Evolutionary conservation across 1,140 invertebrate species (phyloP).

Genomic region (Holcopasites calliopsidis): DNA sequence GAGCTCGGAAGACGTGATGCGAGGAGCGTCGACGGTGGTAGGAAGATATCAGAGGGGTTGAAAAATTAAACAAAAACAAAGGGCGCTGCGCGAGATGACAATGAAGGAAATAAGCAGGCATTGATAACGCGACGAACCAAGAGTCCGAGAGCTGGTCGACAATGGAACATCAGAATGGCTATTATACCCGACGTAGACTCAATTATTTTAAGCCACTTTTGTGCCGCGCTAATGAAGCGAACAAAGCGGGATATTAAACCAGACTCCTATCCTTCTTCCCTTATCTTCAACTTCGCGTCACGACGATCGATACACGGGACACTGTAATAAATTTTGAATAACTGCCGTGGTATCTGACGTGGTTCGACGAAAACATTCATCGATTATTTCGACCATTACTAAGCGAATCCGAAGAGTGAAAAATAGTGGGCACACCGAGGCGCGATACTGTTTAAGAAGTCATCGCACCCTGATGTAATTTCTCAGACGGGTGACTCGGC

Average conservation of each 20-base stretch:
- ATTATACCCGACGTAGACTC: slow-evolving; percentile 73
- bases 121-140: slow-evolving; percentile 65
- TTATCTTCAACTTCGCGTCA: slow-evolving; percentile 20
- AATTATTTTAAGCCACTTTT: slow-evolving; percentile 78
- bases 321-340: background rate
- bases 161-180: slow-evolving; percentile 75
- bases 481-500: slow-evolving; percentile 47
- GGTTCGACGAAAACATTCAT: too few species aligned
- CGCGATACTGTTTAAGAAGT: slow-evolving; percentile 51
- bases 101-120: slow-evolving; percentile 65
- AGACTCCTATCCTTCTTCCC: slow-evolving; percentile 46
- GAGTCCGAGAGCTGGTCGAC: slow-evolving; percentile 61
- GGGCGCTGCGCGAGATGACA: slow-evolving; percentile 44
- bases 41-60: slow-evolving; percentile 45
- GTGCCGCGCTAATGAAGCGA: slow-evolving; percentile 75
- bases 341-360: too few species aligned
- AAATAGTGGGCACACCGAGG: background rate
- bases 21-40: background rate
- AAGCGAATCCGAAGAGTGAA: background rate
- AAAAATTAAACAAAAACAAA: slow-evolving; percentile 69
- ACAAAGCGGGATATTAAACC: slow-evolving; percentile 75
- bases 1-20: slow-evolving; percentile 3
- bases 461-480: slow-evolving; percentile 48
- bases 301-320: slow-evolving; percentile 9
- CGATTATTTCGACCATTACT: too few species aligned